Evolutionary conservation across 1,140 invertebrate genomes (phyloP).

Genomic region (Campoletis sonorensis): DNA sequence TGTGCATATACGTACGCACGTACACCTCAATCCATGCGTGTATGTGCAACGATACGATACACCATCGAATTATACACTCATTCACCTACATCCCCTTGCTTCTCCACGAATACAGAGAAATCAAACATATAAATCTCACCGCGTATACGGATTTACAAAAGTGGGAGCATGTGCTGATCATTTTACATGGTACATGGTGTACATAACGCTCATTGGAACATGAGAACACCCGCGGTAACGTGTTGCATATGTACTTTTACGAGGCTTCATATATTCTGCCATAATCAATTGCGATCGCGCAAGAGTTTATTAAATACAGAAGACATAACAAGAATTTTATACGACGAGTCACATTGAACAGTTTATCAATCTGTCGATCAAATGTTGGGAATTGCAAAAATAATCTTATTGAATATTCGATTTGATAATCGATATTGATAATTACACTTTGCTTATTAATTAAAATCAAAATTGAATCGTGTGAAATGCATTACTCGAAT

Average conservation of each 20-base stretch:
- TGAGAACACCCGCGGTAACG: slow-evolving; percentile 38
- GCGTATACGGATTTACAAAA: slow-evolving; percentile 11
- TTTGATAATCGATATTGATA: no score
- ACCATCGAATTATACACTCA: slow-evolving; percentile 42
- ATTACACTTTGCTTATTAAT: no score
- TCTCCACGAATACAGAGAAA: slow-evolving; percentile 1
- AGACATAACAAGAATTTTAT: background rate
- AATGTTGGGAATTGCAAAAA: background rate
- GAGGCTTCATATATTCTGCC: background rate
- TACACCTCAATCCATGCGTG: slow-evolving; percentile 43
- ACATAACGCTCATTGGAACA: slow-evolving; percentile 19
- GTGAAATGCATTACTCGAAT: no score
- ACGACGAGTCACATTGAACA: background rate
- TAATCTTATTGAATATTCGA: background rate
- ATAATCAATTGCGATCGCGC: background rate
- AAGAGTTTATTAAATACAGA: background rate
- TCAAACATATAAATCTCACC: background rate
- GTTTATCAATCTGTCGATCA: no score
- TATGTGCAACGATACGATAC: slow-evolving; percentile 45
- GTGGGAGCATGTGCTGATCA: background rate
- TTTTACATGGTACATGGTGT: slow-evolving; percentile 28
- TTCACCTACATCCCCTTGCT: slow-evolving; percentile 40
- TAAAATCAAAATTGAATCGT: no score
- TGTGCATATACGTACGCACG: background rate
- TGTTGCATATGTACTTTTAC: slow-evolving; percentile 14